Evolutionary conservation across 2,888 invertebrate genomes (phyloP), one percentile per base, ranked within the genome.

Genomic region (Rhingia rostrata): DNA sequence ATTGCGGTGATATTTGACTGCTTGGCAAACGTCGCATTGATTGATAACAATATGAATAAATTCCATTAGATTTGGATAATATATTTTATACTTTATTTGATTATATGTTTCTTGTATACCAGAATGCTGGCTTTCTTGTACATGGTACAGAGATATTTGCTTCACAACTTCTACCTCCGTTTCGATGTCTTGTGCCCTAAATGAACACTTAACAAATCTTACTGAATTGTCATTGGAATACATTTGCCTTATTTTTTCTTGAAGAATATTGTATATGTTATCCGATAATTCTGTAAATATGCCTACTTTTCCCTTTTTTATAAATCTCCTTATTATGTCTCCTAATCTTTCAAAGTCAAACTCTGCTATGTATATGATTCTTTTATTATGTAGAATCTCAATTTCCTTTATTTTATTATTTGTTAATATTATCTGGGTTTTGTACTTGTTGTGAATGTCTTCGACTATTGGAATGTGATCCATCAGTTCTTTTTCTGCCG

Each of bases 51-150:
- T 35, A 35, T 61, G 72, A 14, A 49, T 73, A 6, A 39, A 37
- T 53, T 73, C 54, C 3, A 73, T 1, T 32, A 53, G 10, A 7
- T 64, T 64, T 2, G 51, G 64, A n/a, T 64, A 64, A 51, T 41
- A 39, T 64, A 41, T 41, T 41, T 64, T 39, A 22, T 64, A 39
- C 41, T 53, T 39, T 22, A 47, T 63, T 32, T 83, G 72, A 30
- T 86, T 83, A n/a, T 73, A 85, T 37, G 86, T 87, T 67, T 86
- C 83, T 6, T 79, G 45, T 6, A 87, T 87, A 0, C 86, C 86
- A 4, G 87, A 87, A 14, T 87, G 87, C 12, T 84, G 67, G 32
- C 86, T 82, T 66, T 87, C 86, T 35, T 67, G 83, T 9, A 86
- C 63, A 35, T 61, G 60, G 33, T 22, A 63, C 1, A 37, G 41